phyloP scores from a whole-genome alignment of 2,888 invertebrate species.

The Leptogaster cylindrica region DNA sequence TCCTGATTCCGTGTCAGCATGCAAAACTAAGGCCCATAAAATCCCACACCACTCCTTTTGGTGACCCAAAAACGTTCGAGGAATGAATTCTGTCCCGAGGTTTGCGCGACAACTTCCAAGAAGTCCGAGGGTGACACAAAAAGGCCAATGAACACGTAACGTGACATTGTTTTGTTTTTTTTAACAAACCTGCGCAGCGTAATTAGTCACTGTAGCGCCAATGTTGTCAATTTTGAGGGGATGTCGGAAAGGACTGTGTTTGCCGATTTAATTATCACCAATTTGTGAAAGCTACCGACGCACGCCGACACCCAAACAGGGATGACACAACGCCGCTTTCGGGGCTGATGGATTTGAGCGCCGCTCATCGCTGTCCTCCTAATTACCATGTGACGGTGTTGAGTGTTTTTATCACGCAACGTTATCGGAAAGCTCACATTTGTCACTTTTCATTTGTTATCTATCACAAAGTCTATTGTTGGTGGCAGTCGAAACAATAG shows the following conservation, averaged over 20 bases:
- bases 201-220: neutral
- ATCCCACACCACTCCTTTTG: slow-evolving; percentile 28
- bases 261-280: neutral
- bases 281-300: neutral
- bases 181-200: neutral
- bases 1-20: slow-evolving; percentile 19
- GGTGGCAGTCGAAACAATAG: neutral
- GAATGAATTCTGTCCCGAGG: slow-evolving; percentile 2
- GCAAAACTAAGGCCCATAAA: too few relatives aligned
- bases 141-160: slow-evolving; percentile 1
- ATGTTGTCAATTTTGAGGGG: neutral
- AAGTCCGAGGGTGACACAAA: neutral
- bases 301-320: neutral
- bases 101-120: neutral
- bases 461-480: neutral
- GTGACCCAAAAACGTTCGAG: slow-evolving; percentile 23
- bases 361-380: neutral
- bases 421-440: neutral
- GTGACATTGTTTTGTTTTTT: neutral
- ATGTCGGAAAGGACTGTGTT: neutral
- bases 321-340: neutral
- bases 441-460: neutral
- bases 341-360: neutral
- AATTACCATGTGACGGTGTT: neutral
- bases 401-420: neutral